phyloP scores from a whole-genome alignment of 2,888 invertebrate species.

The Rotaria magnacalcarata region DNA sequence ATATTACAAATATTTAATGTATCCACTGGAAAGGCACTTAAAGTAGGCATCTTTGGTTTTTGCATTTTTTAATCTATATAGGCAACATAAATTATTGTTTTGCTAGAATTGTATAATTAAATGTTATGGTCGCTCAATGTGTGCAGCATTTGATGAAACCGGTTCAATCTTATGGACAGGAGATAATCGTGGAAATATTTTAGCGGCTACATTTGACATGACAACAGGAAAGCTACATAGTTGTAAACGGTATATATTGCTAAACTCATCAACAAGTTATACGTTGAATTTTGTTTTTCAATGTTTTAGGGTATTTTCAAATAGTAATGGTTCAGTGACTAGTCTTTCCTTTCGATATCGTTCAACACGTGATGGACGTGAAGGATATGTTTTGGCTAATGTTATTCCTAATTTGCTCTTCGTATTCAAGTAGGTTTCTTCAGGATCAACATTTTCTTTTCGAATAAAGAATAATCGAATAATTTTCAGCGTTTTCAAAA shows the following conservation, averaged over 20 bases:
- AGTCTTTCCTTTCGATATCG: conserved; percentile 75
- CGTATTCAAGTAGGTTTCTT: conserved; percentile 64
- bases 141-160: conserved; percentile 73
- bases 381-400: conserved; percentile 73
- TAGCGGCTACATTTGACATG: conserved; percentile 69
- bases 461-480: no score
- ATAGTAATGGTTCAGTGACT: conserved; percentile 66
- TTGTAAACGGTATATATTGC: conserved; percentile 63
- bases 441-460: no score
- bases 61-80: neutral
- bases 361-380: conserved; percentile 72
- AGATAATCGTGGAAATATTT: conserved; percentile 71
- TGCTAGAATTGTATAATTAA: conserved; percentile 61
- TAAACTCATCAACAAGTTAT: no score
- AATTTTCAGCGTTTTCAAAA: no score
- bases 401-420: conserved; percentile 72
- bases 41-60: neutral
- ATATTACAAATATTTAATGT: conserved; percentile 75
- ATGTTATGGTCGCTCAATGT: conserved; percentile 64
- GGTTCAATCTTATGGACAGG: conserved; percentile 77
- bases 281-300: no score
- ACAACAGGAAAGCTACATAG: conserved; percentile 69
- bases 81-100: neutral
- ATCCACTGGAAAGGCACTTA: conserved; percentile 67
- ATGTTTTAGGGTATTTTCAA: conserved; percentile 33